Conservation (phyloP, 2,797 vertebrate species). For the Sebastes goodei region DNA sequence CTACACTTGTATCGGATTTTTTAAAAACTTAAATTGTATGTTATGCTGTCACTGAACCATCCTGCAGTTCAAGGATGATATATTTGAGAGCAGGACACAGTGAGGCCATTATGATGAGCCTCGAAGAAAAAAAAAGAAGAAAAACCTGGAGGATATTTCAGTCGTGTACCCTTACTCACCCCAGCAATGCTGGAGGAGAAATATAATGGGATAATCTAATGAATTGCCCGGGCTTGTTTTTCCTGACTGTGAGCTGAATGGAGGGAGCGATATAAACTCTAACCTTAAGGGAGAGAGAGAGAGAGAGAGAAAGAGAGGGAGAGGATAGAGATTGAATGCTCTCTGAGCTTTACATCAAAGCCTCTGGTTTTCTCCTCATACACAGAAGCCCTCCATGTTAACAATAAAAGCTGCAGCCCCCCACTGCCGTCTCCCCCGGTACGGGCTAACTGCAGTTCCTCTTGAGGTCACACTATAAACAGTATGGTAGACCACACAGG, state of each 20-base stretch:
- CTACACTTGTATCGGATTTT: not conserved
- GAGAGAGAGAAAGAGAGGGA: not conserved
- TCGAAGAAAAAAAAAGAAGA: slow-evolving; percentile 32
- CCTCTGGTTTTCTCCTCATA: slow-evolving; percentile 65
- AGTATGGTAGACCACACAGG: slow-evolving; percentile 60
- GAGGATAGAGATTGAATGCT: slow-evolving; percentile 59
- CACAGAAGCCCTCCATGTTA: slow-evolving; percentile 67
- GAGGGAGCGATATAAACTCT: slow-evolving; percentile 72
- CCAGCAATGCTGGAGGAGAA: slow-evolving; percentile 59
- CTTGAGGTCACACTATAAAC: slow-evolving; percentile 66
- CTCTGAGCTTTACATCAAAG: slow-evolving; percentile 76
- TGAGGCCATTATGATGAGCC: slow-evolving; percentile 56
- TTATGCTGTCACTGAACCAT: slow-evolving; percentile 11
- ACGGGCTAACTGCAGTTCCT: slow-evolving; percentile 63
- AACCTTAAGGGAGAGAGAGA: slow-evolving; percentile 68
- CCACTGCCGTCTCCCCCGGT: slow-evolving; percentile 42
- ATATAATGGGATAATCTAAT: slow-evolving; percentile 81
- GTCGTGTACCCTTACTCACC: slow-evolving; percentile 41
- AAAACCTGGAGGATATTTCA: slow-evolving; percentile 62
- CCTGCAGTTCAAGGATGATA: slow-evolving; percentile 43
- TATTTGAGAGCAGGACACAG: slow-evolving; percentile 37
- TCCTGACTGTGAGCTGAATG: slow-evolving; percentile 70
- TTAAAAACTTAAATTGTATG: slow-evolving; percentile 4
- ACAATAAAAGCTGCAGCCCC: slow-evolving; percentile 71
- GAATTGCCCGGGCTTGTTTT: slow-evolving; percentile 73